Conservation (phyloP, 2,888 invertebrate species). For the Lasioglossum zephyrum region DNA sequence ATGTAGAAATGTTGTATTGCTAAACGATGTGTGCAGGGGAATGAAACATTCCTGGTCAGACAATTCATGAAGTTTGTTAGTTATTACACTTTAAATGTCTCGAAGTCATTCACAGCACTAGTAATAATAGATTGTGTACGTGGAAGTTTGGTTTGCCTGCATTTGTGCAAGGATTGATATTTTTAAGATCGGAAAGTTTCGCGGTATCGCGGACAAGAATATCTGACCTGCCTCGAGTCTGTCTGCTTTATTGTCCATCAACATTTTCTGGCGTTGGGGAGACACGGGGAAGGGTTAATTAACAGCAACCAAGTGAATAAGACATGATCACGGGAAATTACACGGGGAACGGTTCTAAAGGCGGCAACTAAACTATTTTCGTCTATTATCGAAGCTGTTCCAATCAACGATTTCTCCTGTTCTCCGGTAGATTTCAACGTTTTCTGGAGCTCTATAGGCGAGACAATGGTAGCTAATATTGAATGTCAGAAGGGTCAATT, state of each 20-base stretch:
- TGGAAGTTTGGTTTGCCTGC: not conserved
- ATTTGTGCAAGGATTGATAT: not conserved
- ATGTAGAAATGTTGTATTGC: not conserved
- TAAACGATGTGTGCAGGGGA: not conserved
- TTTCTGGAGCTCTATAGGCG: conserved; percentile 14
- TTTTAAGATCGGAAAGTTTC: not conserved
- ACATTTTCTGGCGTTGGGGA: conserved; percentile 24
- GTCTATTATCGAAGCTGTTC: conserved; percentile 64
- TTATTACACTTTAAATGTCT: not conserved
- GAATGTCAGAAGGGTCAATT: conserved; percentile 24
- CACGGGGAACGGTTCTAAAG: conserved; percentile 55
- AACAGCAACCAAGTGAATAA: conserved; percentile 76
- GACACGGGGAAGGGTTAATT: conserved; percentile 69
- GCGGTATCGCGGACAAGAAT: conserved; percentile 20
- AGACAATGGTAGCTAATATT: conserved; percentile 30
- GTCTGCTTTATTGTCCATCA: conserved; percentile 38
- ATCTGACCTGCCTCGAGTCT: not conserved
- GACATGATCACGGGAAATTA: conserved; percentile 78
- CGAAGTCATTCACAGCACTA: not conserved
- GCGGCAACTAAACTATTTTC: conserved; percentile 75
- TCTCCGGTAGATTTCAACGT: conserved; percentile 29
- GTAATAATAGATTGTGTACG: not conserved
- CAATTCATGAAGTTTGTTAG: not conserved
- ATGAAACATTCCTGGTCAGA: not conserved
- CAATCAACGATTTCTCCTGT: conserved; percentile 40